Conservation (phyloP, 2,888 invertebrate genomes). For the Lepidocyrtinus sp. region DNA sequence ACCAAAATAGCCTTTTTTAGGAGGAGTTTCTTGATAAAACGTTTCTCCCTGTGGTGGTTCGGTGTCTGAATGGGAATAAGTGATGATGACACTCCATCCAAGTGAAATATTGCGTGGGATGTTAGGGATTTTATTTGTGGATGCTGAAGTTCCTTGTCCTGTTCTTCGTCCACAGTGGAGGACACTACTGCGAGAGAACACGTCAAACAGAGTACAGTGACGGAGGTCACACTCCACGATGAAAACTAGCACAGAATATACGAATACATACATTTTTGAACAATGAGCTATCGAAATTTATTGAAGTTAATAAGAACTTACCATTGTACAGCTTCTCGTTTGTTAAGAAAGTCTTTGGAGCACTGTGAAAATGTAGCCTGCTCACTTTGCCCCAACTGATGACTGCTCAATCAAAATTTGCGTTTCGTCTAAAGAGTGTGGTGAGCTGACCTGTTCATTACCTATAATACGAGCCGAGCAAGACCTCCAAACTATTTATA, state of each 20-base stretch:
- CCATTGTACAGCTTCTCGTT: background rate
- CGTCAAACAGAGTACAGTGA: background rate
- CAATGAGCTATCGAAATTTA: too few relatives aligned
- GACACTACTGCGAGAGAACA: background rate
- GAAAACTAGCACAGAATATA: too few relatives aligned
- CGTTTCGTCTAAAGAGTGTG: too few relatives aligned
- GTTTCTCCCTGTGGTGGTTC: conserved; percentile 36
- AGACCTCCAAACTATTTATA: conserved; percentile 42
- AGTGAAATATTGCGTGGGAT: conserved; percentile 16
- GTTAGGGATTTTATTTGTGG: conserved; percentile 25
- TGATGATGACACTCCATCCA: background rate
- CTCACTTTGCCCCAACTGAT: background rate
- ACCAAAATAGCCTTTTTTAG: conserved; percentile 33
- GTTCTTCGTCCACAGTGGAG: conserved; percentile 2
- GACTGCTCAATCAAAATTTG: conserved; percentile 11
- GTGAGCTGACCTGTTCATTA: too few relatives aligned
- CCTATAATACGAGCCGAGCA: too few relatives aligned
- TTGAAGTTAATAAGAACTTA: too few relatives aligned
- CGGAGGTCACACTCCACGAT: too few relatives aligned
- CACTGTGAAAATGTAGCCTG: background rate
- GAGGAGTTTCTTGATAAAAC: conserved; percentile 42
- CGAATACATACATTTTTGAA: too few relatives aligned
- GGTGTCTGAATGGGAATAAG: background rate
- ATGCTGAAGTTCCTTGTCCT: background rate
- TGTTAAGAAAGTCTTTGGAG: background rate